Conservation (phyloP, 2,888 invertebrate genomes). For the Drosophila siamana region DNA sequence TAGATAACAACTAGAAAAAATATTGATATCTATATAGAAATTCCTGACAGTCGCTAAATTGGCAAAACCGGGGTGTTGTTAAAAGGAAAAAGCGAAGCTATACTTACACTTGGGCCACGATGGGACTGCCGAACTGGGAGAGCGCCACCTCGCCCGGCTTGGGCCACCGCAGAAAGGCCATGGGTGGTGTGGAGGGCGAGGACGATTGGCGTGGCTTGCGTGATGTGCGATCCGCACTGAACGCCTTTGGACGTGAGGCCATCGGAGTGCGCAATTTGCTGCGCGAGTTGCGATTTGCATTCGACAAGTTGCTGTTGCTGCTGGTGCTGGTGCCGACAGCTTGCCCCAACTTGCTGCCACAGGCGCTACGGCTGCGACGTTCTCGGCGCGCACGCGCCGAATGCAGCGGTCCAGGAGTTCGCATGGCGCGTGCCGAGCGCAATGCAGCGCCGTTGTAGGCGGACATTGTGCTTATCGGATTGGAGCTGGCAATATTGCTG, state of each 20-base stretch:
- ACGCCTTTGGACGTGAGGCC: slow-evolving; percentile 77
- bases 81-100: too few species aligned
- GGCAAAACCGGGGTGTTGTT: rapidly evolving
- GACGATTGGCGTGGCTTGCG: slow-evolving; percentile 26
- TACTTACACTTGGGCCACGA: slow-evolving; percentile 84
- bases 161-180: slow-evolving; percentile 84
- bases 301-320: slow-evolving; percentile 11
- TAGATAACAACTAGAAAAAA: too few species aligned
- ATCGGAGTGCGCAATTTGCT: slow-evolving; percentile 83
- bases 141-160: slow-evolving; percentile 84
- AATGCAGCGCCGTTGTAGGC: slow-evolving; percentile 49
- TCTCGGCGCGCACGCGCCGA: slow-evolving; percentile 83
- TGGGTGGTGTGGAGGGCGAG: slow-evolving; percentile 72
- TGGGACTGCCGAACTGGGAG: slow-evolving; percentile 84
- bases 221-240: slow-evolving; percentile 84
- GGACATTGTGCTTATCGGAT: slow-evolving; percentile 34
- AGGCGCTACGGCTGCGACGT: slow-evolving; percentile 83
- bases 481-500: slow-evolving; percentile 53
- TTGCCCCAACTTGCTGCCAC: slow-evolving; percentile 44
- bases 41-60: too few species aligned
- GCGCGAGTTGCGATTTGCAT: slow-evolving; percentile 68
- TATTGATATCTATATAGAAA: too few species aligned
- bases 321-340: neutral
- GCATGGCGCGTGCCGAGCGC: slow-evolving; percentile 58
- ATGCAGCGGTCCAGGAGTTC: slow-evolving; percentile 82